These are phyloP conservation scores for Halictus rubicundus DNA, from an alignment of 1,140 invertebrate species.

Conservation along the genomic window DNA sequence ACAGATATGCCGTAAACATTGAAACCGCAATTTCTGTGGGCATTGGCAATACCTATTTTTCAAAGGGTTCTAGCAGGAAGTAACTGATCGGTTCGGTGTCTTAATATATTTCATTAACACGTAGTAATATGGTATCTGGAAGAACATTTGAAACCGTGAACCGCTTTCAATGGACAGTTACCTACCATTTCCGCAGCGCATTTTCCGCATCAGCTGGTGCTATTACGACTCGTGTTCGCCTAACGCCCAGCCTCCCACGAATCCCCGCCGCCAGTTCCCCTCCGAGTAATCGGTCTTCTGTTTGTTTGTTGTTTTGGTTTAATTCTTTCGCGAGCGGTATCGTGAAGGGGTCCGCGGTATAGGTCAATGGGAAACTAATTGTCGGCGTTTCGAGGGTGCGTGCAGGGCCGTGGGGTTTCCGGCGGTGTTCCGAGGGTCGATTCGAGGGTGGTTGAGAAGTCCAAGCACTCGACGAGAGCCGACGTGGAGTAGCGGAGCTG, in stretches of 20 bases:
- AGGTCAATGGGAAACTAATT: conserved; percentile 77
- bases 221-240: not conserved
- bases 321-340: conserved; percentile 56
- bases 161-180: too few relatives aligned
- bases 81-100: too few relatives aligned
- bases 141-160: too few relatives aligned
- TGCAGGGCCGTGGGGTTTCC: conserved; percentile 50
- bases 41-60: too few relatives aligned
- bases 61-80: too few relatives aligned
- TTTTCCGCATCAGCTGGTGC: not conserved
- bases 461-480: conserved; percentile 69
- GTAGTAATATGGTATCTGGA: too few relatives aligned
- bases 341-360: conserved; percentile 61
- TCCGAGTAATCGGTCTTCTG: conserved; percentile 50
- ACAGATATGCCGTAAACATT: too few relatives aligned
- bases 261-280: conserved; percentile 5
- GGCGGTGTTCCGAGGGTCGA: conserved; percentile 56
- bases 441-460: conserved; percentile 74
- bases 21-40: too few relatives aligned
- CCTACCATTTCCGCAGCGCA: too few relatives aligned
- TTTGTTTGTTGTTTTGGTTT: conserved; percentile 67
- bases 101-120: too few relatives aligned
- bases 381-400: conserved; percentile 66
- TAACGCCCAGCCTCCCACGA: conserved; percentile 18
- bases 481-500: conserved; percentile 65